Evolutionary conservation across 2,888 invertebrate genomes (phyloP).

Genomic region (Amiota mariae): DNA sequence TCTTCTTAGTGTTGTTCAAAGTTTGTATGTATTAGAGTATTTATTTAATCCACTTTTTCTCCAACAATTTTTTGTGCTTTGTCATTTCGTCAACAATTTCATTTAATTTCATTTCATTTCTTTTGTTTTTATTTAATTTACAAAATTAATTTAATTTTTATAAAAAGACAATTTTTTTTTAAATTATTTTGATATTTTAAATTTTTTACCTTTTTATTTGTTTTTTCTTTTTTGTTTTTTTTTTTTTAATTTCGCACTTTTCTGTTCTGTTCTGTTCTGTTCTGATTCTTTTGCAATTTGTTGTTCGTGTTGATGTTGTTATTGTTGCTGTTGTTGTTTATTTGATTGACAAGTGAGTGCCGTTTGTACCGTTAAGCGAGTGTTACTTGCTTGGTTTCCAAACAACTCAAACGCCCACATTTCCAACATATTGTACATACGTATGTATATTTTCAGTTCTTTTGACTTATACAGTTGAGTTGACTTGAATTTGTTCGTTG

Average conservation of each 20-base stretch:
- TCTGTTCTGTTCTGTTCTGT: conserved; percentile 6
- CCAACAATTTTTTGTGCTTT: conserved; percentile 28
- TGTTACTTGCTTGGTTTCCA: background rate
- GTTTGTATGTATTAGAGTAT: conserved; percentile 27
- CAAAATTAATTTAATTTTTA: background rate
- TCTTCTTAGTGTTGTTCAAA: conserved; percentile 30
- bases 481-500: background rate
- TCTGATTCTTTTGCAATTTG: conserved; percentile 22
- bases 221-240: too few species aligned
- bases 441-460: too few species aligned
- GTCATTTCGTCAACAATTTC: conserved; percentile 16
- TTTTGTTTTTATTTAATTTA: background rate
- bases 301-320: conserved; percentile 1
- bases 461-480: conserved; percentile 15
- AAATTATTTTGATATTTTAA: background rate
- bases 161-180: background rate
- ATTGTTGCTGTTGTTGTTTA: background rate
- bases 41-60: conserved; percentile 10
- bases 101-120: background rate
- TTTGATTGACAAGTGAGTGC: background rate
- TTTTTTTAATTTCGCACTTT: background rate
- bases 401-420: conserved; percentile 27
- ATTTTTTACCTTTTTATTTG: conserved; percentile 21
- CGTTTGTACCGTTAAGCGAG: background rate
- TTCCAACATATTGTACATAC: conserved; percentile 29